Evolutionary conservation across 92 coral and sea anemone species (phyloP), one percentile per base, ranked within the genome.

Genomic region (Bergia sp.): DNA sequence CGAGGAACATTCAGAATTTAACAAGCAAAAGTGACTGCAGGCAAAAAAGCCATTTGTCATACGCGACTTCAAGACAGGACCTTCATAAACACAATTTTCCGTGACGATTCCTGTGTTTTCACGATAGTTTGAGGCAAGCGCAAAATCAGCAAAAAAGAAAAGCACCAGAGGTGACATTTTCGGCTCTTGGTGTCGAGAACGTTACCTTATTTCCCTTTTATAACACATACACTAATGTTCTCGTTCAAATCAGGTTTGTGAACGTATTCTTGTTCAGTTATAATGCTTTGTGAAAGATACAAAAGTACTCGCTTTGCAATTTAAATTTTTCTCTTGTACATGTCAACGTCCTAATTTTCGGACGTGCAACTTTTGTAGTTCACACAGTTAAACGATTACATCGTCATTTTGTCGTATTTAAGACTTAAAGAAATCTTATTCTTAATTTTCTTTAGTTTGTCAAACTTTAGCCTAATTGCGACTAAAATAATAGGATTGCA

Each of bases 11-110:
- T 50, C 66, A 20, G 69, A 55, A 84, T 18, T 11, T 15, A 79
- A 84, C 65, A 72, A 44, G 43, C 87, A 84, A 36, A 84, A 69
- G 42, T 72, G 87, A 69, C 79, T 84, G 66, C 87, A 84, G 65
- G 66, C 87, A 45, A 84, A 47, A 84, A 84, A 37, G 3, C 66
- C 77, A 29, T 73, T 74, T 12, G 87, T 44, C 39, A 47, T 37
- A 18, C 15, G 75, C 44, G 47, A 69, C 42, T 29, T 43, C 45
- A 84, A 47, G 79, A 9, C 4, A 15, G 78, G 77, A 40, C 79
- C 87, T 43, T 84, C 37, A 47, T 84, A 84, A 23, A 72, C 87
- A 71, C 42, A 72, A 40, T 84, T 72, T 15, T 71, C 37, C 2
- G 66, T 84, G 40, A 73, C 64, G 29, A 45, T 23, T 71, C 87